Conservation (phyloP, 2,888 invertebrate species). For the Fragum fragum region DNA sequence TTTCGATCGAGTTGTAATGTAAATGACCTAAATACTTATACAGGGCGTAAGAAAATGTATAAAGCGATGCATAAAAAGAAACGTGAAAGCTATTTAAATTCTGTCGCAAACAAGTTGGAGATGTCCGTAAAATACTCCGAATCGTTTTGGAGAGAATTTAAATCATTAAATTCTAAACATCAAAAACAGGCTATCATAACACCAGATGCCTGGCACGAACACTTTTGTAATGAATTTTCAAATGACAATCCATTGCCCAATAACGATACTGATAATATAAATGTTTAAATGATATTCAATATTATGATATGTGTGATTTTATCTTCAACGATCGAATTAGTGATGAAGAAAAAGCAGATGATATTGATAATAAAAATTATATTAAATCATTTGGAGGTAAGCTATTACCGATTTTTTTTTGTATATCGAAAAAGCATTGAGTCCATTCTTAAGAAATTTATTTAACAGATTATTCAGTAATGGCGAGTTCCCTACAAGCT, state of each 20-base stretch:
- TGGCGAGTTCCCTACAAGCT: background rate
- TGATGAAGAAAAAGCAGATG: background rate
- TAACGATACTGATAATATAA: background rate
- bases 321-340: background rate
- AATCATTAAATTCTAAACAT: background rate
- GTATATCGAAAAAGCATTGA: background rate
- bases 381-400: background rate
- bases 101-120: background rate
- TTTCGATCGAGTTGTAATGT: background rate
- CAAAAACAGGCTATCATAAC: background rate
- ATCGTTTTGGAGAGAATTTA: conserved; percentile 4
- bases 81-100: too few species aligned
- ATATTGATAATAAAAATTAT: background rate
- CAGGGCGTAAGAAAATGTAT: background rate
- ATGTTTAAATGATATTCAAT: background rate
- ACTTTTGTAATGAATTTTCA: background rate
- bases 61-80: background rate
- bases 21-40: background rate
- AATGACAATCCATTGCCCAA: background rate
- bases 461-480: background rate
- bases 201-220: background rate
- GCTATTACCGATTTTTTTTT: background rate
- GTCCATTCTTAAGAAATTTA: background rate
- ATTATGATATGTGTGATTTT: background rate
- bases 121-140: background rate